Evolutionary conservation across 2,113 vertebrate species (phyloP).

Genomic region (Nycticebus coucang): DNA sequence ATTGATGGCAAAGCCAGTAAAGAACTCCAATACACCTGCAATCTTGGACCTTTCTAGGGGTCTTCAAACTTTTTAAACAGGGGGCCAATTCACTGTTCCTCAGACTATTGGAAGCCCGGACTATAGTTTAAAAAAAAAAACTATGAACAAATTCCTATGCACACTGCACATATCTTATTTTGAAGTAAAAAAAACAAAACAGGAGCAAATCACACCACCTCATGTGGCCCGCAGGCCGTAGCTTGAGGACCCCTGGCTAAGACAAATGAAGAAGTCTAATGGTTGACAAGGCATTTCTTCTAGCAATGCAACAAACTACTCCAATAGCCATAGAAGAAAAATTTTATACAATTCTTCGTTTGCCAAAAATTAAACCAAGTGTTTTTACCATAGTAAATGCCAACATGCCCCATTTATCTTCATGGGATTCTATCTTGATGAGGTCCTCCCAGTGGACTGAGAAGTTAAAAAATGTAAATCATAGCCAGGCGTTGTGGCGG

Average conservation of each 20-base stretch:
- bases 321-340: conserved; percentile 37
- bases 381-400: conserved; percentile 6
- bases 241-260: not conserved
- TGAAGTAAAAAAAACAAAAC: too few relatives aligned
- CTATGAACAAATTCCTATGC: too few relatives aligned
- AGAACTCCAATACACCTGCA: not conserved
- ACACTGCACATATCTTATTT: too few relatives aligned
- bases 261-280: not conserved
- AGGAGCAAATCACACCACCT: too few relatives aligned
- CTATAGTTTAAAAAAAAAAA: too few relatives aligned
- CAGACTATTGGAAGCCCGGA: too few relatives aligned
- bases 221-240: too few relatives aligned
- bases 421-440: not conserved
- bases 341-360: conserved; percentile 25
- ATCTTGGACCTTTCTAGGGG: not conserved
- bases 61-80: too few relatives aligned
- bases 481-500: too few relatives aligned
- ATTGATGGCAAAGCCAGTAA: not conserved
- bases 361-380: not conserved
- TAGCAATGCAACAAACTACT: conserved; percentile 19
- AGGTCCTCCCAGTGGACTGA: not conserved
- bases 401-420: not conserved
- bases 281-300: not conserved
- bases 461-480: conserved; percentile 2
- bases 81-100: too few relatives aligned